These are phyloP conservation scores for Anseranas semipalmata DNA, from an alignment of 2,113 vertebrate species.

Conservation along the genomic window DNA sequence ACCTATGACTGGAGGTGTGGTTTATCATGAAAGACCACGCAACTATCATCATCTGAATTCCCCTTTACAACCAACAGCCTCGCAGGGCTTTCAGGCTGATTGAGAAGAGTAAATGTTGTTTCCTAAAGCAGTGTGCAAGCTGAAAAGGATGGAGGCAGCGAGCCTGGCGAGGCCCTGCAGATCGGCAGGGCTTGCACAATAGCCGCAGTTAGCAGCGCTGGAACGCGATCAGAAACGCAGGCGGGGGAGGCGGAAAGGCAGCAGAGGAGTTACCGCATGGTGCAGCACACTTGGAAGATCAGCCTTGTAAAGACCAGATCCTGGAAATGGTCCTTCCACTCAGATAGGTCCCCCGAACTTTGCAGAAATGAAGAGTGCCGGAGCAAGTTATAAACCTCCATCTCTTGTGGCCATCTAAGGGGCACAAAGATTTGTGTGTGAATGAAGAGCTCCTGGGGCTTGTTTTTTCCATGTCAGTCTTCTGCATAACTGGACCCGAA, in stretches of 20 bases:
- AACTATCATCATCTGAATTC: background rate
- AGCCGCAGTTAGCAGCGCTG: background rate
- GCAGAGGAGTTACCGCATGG: background rate
- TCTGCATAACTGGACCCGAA: background rate
- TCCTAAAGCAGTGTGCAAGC: background rate
- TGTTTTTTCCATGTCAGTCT: background rate
- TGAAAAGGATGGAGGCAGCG: accelerated
- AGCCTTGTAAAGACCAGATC: background rate
- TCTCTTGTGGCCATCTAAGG: background rate
- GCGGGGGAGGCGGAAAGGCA: background rate
- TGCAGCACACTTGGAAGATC: background rate
- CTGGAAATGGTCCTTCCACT: background rate
- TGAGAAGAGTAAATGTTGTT: background rate
- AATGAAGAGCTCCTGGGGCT: background rate
- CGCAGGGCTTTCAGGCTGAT: background rate
- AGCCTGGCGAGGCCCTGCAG: background rate
- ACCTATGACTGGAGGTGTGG: background rate
- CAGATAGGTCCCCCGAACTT: background rate
- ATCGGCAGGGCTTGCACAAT: background rate
- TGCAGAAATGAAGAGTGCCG: background rate
- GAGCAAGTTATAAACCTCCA: background rate
- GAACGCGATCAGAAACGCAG: background rate
- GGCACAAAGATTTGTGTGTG: background rate
- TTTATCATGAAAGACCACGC: background rate
- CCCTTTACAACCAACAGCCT: background rate